phyloP scores from a whole-genome alignment of 2,113 vertebrate genomes.

The Rattus rattus region DNA sequence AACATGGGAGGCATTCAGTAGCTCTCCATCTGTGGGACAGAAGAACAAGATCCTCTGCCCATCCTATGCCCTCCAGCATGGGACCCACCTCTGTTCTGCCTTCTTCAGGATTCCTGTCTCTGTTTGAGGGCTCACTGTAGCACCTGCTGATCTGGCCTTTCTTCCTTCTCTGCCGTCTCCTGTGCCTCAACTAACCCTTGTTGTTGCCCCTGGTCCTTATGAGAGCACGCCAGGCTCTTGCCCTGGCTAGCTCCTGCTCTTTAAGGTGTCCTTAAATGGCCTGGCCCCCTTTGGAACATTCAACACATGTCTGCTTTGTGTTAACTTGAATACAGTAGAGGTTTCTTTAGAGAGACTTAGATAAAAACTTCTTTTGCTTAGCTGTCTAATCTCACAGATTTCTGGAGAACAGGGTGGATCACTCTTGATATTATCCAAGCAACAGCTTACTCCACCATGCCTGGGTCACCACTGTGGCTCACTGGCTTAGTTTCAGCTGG shows the following conservation, averaged over 20 bases:
- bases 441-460: background rate
- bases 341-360: constrained; percentile 23
- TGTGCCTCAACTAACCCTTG: background rate
- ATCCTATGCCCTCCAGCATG: background rate
- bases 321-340: background rate
- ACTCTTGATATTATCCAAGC: background rate
- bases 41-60: background rate
- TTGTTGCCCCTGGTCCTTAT: background rate
- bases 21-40: background rate
- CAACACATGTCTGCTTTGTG: background rate
- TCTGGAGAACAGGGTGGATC: background rate
- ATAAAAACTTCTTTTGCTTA: background rate
- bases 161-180: background rate
- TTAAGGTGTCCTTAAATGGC: background rate
- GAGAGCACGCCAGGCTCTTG: background rate
- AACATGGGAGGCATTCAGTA: background rate
- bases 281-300: background rate
- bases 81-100: background rate
- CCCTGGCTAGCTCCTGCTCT: background rate
- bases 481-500: background rate
- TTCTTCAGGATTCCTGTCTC: background rate
- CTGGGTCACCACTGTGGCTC: background rate
- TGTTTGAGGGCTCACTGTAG: background rate
- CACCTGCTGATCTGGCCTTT: background rate
- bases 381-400: background rate